A percentile compares a stretch with the other conserved stretches of the same genome.
These are phyloP conservation scores for Leptocoma aspasia DNA, from an alignment of 2,113 vertebrate species.

Conservation along the genomic window DNA sequence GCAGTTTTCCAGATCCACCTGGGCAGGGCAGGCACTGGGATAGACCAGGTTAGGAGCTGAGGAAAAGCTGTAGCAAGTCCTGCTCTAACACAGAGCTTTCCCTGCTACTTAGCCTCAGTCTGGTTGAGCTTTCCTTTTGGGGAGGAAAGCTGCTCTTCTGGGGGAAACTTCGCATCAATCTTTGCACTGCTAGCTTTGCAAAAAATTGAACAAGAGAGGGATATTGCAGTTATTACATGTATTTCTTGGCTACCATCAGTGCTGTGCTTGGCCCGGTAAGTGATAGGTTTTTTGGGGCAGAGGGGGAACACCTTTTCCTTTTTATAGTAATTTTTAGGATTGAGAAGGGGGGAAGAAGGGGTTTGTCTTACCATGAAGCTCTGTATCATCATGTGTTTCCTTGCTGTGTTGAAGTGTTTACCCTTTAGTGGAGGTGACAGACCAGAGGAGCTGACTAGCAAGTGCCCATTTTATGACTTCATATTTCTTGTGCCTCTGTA, in stretches of 20 bases:
- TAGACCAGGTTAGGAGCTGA: not conserved
- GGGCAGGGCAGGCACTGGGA: not conserved
- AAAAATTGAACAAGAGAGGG: not conserved
- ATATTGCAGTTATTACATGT: not conserved
- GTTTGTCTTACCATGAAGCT: not conserved
- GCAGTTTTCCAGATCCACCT: not conserved
- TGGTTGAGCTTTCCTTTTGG: not conserved
- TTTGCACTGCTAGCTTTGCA: not conserved
- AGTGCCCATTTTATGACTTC: not conserved
- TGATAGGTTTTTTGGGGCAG: fast-evolving
- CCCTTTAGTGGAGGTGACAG: not conserved
- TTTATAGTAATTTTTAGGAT: not conserved
- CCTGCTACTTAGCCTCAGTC: not conserved
- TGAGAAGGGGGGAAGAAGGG: not conserved
- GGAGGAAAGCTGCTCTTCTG: not conserved
- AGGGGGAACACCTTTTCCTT: fast-evolving
- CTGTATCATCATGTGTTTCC: not conserved
- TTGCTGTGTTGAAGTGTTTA: not conserved
- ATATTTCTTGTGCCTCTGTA: not conserved
- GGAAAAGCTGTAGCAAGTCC: not conserved
- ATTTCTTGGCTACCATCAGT: not conserved
- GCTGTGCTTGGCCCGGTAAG: not conserved
- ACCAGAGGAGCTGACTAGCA: not conserved
- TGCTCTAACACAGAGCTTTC: not conserved
- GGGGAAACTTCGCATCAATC: not conserved